Evolutionary conservation across 2,888 invertebrate genomes (phyloP).

Genomic region (Machimus rusticus): DNA sequence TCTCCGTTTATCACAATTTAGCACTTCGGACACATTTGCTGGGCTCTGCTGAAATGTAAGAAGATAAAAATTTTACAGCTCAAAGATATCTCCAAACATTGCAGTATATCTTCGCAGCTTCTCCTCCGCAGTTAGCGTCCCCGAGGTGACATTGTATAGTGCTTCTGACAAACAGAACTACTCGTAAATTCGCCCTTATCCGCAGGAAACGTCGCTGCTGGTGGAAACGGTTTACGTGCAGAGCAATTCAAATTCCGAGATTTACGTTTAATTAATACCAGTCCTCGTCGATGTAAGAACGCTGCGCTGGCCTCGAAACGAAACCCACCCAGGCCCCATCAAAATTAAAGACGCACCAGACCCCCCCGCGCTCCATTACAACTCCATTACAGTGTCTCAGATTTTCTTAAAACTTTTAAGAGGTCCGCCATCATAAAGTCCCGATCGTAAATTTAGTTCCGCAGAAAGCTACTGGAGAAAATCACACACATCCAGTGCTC

Average conservation of each 20-base stretch:
- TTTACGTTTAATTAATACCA: background rate
- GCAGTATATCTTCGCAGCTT: background rate
- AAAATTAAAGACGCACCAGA: background rate
- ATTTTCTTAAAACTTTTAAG: constrained; percentile 32
- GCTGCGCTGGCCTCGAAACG: background rate
- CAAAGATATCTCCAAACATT: background rate
- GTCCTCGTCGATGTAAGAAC: background rate
- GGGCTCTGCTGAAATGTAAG: background rate
- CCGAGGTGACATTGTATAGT: background rate
- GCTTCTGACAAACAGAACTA: background rate
- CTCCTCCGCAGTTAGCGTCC: background rate
- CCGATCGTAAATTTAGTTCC: constrained; percentile 33
- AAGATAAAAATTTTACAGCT: background rate
- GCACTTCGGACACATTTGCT: background rate
- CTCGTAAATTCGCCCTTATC: background rate
- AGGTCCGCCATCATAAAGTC: constrained; percentile 22
- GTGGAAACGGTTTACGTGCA: background rate
- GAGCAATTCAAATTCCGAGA: background rate
- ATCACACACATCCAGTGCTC: constrained; percentile 22
- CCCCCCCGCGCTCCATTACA: background rate
- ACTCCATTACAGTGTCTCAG: constrained; percentile 28
- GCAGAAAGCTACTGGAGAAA: constrained; percentile 4
- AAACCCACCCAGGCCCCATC: background rate
- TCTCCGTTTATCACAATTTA: background rate
- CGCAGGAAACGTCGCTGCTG: background rate